Evolutionary conservation across 2,888 invertebrate genomes (phyloP), one percentile per base, ranked within the genome.

Genomic region (Eubasilissa splendida): DNA sequence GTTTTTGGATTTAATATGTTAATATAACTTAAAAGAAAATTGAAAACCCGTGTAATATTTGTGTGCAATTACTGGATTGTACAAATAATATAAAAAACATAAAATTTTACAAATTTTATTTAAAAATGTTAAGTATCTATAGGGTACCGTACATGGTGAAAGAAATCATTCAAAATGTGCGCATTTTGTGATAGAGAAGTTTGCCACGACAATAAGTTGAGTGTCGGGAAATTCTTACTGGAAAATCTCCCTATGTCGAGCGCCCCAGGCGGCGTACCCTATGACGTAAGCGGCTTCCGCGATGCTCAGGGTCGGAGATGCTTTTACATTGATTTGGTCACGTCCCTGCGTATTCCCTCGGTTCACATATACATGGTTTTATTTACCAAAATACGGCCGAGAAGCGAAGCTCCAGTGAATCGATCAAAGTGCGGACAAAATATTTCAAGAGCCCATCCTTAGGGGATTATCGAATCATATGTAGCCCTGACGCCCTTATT

Each of bases 321-420:
- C 84, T 84, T 81, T 84, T 77, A 84, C 84, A 82, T 83, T 84
- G 84, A 84, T 84, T 84, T 81, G 84, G 82, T 84, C 84, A 84
- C 84, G 84, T 84, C 76, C 74, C 68, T 14, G 78, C 77, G 78
- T 71, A 84, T 84, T 84, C 84, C 84, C 84, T 60, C 22, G 81
- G 78, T 79, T 65, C 81, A 76, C 84, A 83, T 84, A 82, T 81
- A 77, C 80, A 79, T 77, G 83, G 76, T 79, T 82, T 82, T 82
- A 82, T 82, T 83, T 81, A 73, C 73, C 66, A 82, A 79, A 77
- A 71, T 60, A 52, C 52, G n/a, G 42, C 65, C 53, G 52, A 42
- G 59, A 5, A 42, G 53, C 77, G 60, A 42, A 58, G 42, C 73
- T 59, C 33, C 33, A 77, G 77, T 68, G 58, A 78, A 83, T 83